phyloP scores from a whole-genome alignment of 2,797 vertebrate genomes.

The Brachymystax lenok region DNA sequence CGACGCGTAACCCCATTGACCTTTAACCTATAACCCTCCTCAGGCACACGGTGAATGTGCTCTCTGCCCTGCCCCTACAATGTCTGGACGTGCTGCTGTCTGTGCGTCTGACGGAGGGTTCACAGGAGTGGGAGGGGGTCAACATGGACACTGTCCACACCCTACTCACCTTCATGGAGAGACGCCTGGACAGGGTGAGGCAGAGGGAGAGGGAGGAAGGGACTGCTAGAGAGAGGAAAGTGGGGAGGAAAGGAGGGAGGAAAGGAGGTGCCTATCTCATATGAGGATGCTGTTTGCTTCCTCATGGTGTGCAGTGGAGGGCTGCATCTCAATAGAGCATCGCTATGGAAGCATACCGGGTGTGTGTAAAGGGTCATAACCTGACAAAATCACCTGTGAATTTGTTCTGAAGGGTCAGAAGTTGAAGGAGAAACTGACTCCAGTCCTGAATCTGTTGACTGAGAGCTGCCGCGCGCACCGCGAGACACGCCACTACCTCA shows the following conservation, averaged over 20 bases:
- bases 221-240: neutral
- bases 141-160: constrained; percentile 83
- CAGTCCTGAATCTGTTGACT: constrained; percentile 79
- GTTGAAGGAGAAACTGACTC: constrained; percentile 77
- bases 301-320: neutral
- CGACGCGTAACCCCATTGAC: neutral
- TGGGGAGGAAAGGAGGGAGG: neutral
- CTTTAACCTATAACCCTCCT: neutral
- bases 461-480: constrained; percentile 80
- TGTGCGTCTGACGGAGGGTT: constrained; percentile 55
- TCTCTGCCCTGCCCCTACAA: constrained; percentile 70
- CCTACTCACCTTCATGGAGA: constrained; percentile 79
- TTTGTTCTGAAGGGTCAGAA: constrained; percentile 65
- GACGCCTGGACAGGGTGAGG: constrained; percentile 75
- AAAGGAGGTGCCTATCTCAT: neutral
- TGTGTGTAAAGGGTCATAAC: neutral
- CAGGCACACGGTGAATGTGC: constrained; percentile 74
- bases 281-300: neutral
- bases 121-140: constrained; percentile 70
- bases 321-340: neutral
- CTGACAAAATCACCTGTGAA: neutral
- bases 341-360: neutral
- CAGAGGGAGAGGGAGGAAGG: constrained; percentile 14
- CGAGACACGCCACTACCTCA: constrained; percentile 79
- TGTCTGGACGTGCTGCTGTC: constrained; percentile 75